Evolutionary conservation across 30 jellyfish, hydroid and myxozoan species (phyloP).

Genomic region (Phacellophora camtschatica): DNA sequence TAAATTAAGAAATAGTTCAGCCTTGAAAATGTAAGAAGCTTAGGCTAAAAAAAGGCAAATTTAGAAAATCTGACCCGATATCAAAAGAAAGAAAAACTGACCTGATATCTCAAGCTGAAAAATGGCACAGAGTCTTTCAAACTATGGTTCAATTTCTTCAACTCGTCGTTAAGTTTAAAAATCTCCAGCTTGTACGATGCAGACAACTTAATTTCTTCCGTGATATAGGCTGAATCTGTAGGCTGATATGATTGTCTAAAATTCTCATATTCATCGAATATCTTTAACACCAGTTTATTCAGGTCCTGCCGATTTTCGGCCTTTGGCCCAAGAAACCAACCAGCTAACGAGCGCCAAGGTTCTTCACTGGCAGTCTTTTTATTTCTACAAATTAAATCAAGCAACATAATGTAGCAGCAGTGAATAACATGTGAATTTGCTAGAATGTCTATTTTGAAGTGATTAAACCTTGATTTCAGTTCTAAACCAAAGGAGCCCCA

Average conservation of each 20-base stretch:
- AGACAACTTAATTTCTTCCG: slow-evolving; percentile 31
- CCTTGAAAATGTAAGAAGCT: too few species aligned
- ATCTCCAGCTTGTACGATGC: slow-evolving; percentile 11
- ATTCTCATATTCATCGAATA: slow-evolving; percentile 42
- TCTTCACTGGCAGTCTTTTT: too few species aligned
- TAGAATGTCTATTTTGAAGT: too few species aligned
- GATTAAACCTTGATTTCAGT: too few species aligned
- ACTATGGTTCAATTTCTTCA: slow-evolving; percentile 5
- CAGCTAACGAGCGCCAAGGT: slow-evolving; percentile 61
- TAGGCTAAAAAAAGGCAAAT: too few species aligned
- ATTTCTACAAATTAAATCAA: too few species aligned
- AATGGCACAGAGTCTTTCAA: slow-evolving; percentile 57
- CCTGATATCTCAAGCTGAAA: slow-evolving; percentile 64
- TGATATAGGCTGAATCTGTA: slow-evolving; percentile 49
- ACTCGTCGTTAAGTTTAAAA: slow-evolving; percentile 8
- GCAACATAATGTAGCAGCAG: too few species aligned
- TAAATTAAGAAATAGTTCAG: too few species aligned
- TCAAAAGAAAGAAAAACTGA: neutral
- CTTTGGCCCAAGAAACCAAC: slow-evolving; percentile 80
- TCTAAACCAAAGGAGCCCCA: too few species aligned
- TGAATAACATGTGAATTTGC: too few species aligned
- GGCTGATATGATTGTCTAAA: slow-evolving; percentile 48
- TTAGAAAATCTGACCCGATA: too few species aligned
- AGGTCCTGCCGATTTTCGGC: slow-evolving; percentile 61
- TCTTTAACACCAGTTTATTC: slow-evolving; percentile 1